Evolutionary conservation across 2,113 vertebrate species (phyloP), one percentile per base, ranked within the genome.

Genomic region (Lethenteron camtschaticum): DNA sequence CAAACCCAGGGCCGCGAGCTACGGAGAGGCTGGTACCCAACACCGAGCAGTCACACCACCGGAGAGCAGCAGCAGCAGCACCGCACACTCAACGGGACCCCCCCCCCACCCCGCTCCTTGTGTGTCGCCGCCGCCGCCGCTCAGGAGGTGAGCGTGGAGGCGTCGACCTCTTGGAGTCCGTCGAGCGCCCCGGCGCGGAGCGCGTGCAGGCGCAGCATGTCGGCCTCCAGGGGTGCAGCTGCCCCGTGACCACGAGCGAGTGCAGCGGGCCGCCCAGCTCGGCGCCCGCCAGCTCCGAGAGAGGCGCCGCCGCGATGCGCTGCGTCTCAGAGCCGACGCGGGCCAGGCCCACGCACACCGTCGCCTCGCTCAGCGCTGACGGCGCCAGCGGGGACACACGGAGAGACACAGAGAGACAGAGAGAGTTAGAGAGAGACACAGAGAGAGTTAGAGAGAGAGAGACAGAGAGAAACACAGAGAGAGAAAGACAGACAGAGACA

Each of bases 211-310:
- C 78, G 80, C 16, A 99, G 81, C 88, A 96, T 87, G 75, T 99
- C 92, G 71, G 85, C 71, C 80, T 99, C 94, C 76, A 99, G 77
- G 0, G 92, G 77, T 99, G 94, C 78, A 94, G 78, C 55, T 70
- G 80, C 55, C 86, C 87, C 0, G 87, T 87, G 68, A 99, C 75
- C 4, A 95, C 76, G 78, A 99, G 74, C 3, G 89, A 96, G 75
- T 99, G 94, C 2, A 99, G 77, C 0, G 94, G 94, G 1, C 73
- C 77, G 0, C 90, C 94, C 2, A 96, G 70, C 73, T 89, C 85
- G 78, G 82, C 83, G 3, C 81, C 81, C 41, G 77, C 77, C 82
- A 99, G 82, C 70, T 92, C 82, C n/a, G 58, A 69, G 1, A 99
- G 73, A 0, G 86, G 85, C 20, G 83, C 88, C 0, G 83, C 75